Percentiles rank a stretch among this genome's conserved stretches.
Conservation (phyloP, 2,113 vertebrate genomes). For the Ptyas mucosa region DNA sequence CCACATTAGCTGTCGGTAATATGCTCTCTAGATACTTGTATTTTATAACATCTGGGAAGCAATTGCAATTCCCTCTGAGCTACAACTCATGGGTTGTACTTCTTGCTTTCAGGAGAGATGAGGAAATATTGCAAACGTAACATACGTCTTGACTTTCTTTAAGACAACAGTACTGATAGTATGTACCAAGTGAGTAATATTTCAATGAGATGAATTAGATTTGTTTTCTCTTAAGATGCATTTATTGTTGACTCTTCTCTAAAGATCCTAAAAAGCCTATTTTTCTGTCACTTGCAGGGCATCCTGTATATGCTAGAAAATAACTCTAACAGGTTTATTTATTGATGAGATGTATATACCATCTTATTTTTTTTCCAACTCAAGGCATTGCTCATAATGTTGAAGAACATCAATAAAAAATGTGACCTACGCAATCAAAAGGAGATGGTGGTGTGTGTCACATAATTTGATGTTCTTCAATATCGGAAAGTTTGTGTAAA, state of each 20-base stretch:
- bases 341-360: background rate
- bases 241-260: background rate
- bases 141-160: background rate
- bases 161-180: conserved; percentile 2
- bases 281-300: background rate
- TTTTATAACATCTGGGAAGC: conserved; percentile 52
- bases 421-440: no score
- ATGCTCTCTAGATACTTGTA: conserved; percentile 32
- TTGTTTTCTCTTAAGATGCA: background rate
- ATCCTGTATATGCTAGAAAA: background rate
- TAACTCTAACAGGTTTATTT: background rate
- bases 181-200: background rate
- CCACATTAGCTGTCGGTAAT: conserved; percentile 36
- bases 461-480: background rate
- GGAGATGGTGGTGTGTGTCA: background rate
- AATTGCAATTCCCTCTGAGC: conserved; percentile 43
- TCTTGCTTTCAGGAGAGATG: conserved; percentile 5
- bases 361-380: background rate
- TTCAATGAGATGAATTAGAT: background rate
- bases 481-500: background rate
- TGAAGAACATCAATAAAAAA: background rate
- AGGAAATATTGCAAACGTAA: background rate
- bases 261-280: background rate
- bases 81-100: conserved; percentile 34
- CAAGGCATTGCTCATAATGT: background rate